phyloP scores from a whole-genome alignment of 2,113 vertebrate genomes.

The Onychostoma macrolepis region DNA sequence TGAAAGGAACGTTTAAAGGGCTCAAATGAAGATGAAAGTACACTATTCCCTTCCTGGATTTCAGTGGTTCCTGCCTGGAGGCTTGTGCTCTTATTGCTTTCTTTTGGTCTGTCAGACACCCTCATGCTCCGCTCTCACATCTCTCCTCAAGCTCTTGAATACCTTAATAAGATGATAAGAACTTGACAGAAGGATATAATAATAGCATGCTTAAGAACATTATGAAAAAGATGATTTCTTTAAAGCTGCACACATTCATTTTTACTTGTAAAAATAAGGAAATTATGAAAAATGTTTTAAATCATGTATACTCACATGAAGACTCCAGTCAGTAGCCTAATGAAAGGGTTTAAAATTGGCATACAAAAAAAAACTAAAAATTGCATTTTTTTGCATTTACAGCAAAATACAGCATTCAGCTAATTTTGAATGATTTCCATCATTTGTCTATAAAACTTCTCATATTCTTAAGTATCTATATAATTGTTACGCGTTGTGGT shows the following conservation, averaged over 20 bases:
- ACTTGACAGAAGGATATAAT: constrained; percentile 53
- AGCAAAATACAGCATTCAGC: too few species aligned
- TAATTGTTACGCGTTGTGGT: too few species aligned
- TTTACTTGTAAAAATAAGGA: neutral
- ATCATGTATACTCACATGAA: neutral
- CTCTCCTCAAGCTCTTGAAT: constrained; percentile 56
- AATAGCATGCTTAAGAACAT: constrained; percentile 49
- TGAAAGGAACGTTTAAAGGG: constrained; percentile 64
- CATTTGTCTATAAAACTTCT: too few species aligned
- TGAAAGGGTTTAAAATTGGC: too few species aligned
- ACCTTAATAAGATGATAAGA: constrained; percentile 61
- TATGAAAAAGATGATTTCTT: constrained; percentile 21
- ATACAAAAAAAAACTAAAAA: too few species aligned
- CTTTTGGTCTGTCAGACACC: constrained; percentile 50
- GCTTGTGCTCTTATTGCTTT: constrained; percentile 57
- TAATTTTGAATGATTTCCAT: too few species aligned
- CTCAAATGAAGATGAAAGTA: constrained; percentile 64
- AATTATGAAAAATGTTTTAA: neutral
- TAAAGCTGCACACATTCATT: constrained; percentile 6
- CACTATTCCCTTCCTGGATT: constrained; percentile 55
- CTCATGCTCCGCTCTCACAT: constrained; percentile 36
- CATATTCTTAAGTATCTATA: neutral
- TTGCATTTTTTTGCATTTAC: too few species aligned
- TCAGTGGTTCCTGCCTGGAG: constrained; percentile 50
- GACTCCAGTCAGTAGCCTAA: too few species aligned